Conservation (phyloP, 2,113 vertebrate genomes). For the Indri indri region DNA sequence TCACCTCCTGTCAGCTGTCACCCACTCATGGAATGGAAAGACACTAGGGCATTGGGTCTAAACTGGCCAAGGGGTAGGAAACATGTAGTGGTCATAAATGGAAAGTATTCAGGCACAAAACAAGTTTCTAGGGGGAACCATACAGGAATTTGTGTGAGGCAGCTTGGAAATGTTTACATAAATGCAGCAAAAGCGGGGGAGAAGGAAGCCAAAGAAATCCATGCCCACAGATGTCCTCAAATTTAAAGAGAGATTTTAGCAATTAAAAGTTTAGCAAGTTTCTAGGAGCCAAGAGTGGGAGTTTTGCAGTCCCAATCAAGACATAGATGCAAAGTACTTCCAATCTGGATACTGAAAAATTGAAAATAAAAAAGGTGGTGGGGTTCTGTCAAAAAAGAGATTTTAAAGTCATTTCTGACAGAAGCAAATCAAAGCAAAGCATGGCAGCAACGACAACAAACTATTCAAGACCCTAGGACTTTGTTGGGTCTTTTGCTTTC, state of each 20-base stretch:
- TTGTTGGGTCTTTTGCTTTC: not conserved
- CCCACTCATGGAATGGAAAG: slow-evolving; percentile 64
- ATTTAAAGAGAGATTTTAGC: slow-evolving; percentile 59
- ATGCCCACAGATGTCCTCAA: slow-evolving; percentile 75
- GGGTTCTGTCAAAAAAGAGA: not conserved
- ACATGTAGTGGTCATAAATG: slow-evolving; percentile 77
- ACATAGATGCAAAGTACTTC: not conserved
- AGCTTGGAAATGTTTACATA: slow-evolving; percentile 81
- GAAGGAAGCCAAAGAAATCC: slow-evolving; percentile 72
- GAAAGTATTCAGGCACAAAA: slow-evolving; percentile 82
- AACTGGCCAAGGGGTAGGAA: slow-evolving; percentile 80
- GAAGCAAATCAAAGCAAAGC: not conserved
- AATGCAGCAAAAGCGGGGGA: slow-evolving; percentile 59
- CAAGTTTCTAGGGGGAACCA: slow-evolving; percentile 75
- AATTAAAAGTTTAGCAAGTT: not conserved
- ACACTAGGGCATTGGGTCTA: slow-evolving; percentile 67
- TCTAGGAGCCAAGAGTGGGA: not conserved
- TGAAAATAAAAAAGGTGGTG: not conserved
- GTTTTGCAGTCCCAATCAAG: not conserved
- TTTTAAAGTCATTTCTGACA: slow-evolving; percentile 10
- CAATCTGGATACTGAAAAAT: not conserved
- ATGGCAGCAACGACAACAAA: not conserved
- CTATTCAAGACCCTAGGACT: not conserved
- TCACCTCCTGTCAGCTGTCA: slow-evolving; percentile 57
- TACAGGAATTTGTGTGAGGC: slow-evolving; percentile 79